Conservation (phyloP, 2,888 invertebrate genomes). For the Sepiola atlantica region DNA sequence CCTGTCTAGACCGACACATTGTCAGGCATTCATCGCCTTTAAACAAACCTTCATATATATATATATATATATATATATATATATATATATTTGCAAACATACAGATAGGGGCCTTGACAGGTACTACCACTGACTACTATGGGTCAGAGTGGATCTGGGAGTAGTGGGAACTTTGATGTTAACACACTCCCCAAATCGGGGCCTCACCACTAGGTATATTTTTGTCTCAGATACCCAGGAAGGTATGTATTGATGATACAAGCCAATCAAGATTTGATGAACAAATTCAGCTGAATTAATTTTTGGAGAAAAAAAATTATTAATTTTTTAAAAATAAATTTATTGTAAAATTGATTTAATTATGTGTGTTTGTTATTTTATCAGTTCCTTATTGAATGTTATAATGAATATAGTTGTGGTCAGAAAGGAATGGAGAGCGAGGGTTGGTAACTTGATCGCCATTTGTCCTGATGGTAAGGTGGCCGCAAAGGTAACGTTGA, state of each 20-base stretch:
- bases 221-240: too few relatives aligned
- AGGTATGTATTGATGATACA: not conserved
- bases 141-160: not conserved
- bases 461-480: slow-evolving; percentile 37
- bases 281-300: too few relatives aligned
- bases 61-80: too few relatives aligned
- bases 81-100: too few relatives aligned
- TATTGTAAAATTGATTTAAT: too few relatives aligned
- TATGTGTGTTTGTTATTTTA: not conserved
- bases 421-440: not conserved
- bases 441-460: slow-evolving; percentile 13
- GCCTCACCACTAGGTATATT: not conserved
- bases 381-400: not conserved
- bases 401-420: not conserved
- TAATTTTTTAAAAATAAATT: too few relatives aligned
- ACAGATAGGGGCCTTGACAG: not conserved
- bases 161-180: not conserved
- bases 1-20: too few relatives aligned
- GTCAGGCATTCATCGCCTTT: too few relatives aligned
- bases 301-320: too few relatives aligned
- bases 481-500: slow-evolving; percentile 23
- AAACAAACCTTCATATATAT: too few relatives aligned
- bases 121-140: not conserved
- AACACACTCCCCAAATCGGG: not conserved
- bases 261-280: too few relatives aligned